phyloP scores from a whole-genome alignment of 2,113 vertebrate genomes.

The Danio rerio region DNA sequence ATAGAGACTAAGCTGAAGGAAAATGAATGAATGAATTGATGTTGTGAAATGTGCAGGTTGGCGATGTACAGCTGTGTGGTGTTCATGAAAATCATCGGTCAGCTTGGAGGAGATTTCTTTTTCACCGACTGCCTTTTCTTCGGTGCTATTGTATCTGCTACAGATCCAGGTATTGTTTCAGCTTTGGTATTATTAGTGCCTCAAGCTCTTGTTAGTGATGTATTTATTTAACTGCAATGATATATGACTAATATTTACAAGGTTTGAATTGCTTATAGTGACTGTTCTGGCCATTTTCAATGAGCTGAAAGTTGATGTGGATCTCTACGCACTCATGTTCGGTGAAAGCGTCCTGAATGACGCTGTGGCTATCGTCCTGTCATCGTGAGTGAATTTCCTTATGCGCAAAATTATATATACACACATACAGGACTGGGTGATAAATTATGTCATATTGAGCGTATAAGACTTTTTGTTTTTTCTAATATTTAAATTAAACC shows the following conservation, averaged over 20 bases:
- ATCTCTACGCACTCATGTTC: slow-evolving; percentile 95
- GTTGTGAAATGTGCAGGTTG: slow-evolving; percentile 73
- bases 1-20: no score
- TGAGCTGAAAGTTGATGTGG: slow-evolving; percentile 95
- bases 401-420: no score
- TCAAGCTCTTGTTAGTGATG: no score
- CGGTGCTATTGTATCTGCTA: slow-evolving; percentile 95
- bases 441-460: no score
- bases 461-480: no score
- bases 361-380: slow-evolving; percentile 96
- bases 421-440: no score
- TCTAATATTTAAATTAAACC: no score
- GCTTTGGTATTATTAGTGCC: not conserved
- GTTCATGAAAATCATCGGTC: slow-evolving; percentile 90
- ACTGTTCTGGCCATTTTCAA: slow-evolving; percentile 98
- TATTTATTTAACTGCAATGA: not conserved
- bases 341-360: slow-evolving; percentile 98
- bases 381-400: slow-evolving; percentile 85
- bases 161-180: slow-evolving; percentile 88
- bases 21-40: no score
- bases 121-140: slow-evolving; percentile 97
- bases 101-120: slow-evolving; percentile 90
- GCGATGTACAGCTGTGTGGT: slow-evolving; percentile 91
- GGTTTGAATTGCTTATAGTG: slow-evolving; percentile 74
- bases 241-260: not conserved